Conservation (phyloP, 2,888 invertebrate species). For the Coelinius sp. region DNA sequence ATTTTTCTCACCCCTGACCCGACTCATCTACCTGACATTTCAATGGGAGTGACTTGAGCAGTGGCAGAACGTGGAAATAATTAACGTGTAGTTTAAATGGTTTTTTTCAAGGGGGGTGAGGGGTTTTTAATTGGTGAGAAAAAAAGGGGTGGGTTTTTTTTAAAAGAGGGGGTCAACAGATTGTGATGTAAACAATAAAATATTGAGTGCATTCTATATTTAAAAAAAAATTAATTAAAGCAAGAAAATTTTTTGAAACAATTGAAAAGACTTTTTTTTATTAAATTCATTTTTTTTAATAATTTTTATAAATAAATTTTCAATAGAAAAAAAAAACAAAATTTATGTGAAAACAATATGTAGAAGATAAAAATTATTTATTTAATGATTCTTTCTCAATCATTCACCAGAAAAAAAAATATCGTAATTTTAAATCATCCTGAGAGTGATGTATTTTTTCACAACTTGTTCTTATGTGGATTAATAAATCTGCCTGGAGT, state of each 20-base stretch:
- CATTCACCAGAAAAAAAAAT: background rate
- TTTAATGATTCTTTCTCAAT: background rate
- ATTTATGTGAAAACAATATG: no score
- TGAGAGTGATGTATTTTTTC: background rate
- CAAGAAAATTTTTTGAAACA: background rate
- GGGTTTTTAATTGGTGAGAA: slow-evolving; percentile 17
- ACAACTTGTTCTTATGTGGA: slow-evolving; percentile 6
- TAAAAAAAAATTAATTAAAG: no score
- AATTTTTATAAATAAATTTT: no score
- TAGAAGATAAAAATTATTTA: no score
- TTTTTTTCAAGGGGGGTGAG: background rate
- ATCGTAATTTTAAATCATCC: background rate
- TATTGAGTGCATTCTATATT: no score
- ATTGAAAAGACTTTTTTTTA: background rate
- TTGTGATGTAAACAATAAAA: background rate
- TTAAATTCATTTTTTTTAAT: no score
- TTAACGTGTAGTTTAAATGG: slow-evolving; percentile 23
- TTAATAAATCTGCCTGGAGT: slow-evolving; percentile 27
- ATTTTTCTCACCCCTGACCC: slow-evolving; percentile 35
- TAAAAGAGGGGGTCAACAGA: background rate
- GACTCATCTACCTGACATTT: slow-evolving; percentile 45
- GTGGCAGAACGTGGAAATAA: slow-evolving; percentile 21
- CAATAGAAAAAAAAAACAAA: no score
- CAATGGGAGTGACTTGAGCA: slow-evolving; percentile 34
- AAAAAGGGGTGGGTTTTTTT: background rate